These are phyloP conservation scores for Pogonomyrmex barbatus DNA, from an alignment of 1,140 invertebrate genomes.

Conservation along the genomic window DNA sequence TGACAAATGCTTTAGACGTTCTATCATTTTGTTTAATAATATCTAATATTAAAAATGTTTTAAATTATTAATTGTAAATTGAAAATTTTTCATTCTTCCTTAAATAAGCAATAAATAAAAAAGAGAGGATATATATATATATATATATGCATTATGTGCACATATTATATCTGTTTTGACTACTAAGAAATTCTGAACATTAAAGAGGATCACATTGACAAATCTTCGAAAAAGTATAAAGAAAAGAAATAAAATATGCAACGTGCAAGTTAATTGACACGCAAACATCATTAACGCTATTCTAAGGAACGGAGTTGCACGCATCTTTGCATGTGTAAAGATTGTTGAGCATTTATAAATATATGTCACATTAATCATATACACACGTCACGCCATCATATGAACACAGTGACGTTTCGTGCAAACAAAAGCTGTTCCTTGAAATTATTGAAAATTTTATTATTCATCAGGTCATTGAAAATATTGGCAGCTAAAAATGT, in stretches of 20 bases:
- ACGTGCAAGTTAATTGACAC: neutral
- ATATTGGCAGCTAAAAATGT: slow-evolving; percentile 6
- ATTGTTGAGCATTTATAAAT: neutral
- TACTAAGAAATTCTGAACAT: neutral
- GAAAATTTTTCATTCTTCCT: neutral
- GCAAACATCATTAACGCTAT: slow-evolving; percentile 8
- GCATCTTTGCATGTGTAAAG: slow-evolving; percentile 3
- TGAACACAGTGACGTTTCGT: slow-evolving; percentile 5
- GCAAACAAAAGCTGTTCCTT: slow-evolving; percentile 9
- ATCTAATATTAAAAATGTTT: neutral
- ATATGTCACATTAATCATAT: neutral
- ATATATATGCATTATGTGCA: neutral
- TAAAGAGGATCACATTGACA: neutral
- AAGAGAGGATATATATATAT: neutral
- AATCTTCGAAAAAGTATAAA: neutral
- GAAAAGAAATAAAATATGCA: slow-evolving; percentile 3
- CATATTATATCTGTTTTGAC: neutral
- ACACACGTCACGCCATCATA: neutral
- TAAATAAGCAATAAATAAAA: neutral
- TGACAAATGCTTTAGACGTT: neutral
- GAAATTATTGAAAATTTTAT: slow-evolving; percentile 24
- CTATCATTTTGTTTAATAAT: neutral
- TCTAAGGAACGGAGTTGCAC: neutral
- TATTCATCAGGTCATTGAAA: slow-evolving; percentile 18
- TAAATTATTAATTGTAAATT: neutral